These are phyloP conservation scores for Chionoecetes opilio DNA, from an alignment of 1,140 invertebrate species.

Conservation along the genomic window DNA sequence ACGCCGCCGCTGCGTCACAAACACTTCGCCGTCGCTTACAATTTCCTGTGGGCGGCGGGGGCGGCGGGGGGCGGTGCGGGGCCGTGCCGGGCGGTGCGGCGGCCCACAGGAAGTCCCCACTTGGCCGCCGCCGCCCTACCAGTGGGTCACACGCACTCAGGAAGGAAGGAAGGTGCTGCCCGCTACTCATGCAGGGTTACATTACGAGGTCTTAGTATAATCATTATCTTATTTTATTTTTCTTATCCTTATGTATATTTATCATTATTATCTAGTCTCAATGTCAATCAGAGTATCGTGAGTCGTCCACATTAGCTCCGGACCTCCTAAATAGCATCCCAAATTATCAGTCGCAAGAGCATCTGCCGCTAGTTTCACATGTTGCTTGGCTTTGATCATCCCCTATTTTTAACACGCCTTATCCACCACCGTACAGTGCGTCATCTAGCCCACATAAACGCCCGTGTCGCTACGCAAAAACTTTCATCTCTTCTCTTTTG, in stretches of 20 bases:
- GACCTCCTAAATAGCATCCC: too few species aligned
- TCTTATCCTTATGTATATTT: too few species aligned
- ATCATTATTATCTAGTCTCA: too few species aligned
- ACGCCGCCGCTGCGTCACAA: slow-evolving; percentile 1
- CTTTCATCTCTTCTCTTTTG: neutral
- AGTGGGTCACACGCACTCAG: neutral
- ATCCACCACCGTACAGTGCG: too few species aligned
- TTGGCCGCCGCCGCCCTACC: neutral
- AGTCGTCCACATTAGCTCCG: too few species aligned
- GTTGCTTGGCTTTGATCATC: too few species aligned
- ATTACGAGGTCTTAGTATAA: too few species aligned
- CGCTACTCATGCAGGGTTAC: neutral
- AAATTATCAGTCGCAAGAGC: too few species aligned
- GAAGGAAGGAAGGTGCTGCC: neutral
- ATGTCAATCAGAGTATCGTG: too few species aligned
- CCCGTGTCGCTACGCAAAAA: neutral
- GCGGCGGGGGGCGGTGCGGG: neutral
- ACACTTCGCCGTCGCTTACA: neutral
- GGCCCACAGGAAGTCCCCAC: neutral
- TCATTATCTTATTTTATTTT: too few species aligned
- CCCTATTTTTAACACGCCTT: too few species aligned
- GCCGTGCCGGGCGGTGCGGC: slow-evolving; percentile 20
- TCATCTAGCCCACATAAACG: neutral
- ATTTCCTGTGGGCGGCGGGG: neutral
- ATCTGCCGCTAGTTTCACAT: too few species aligned